Percentiles rank a stretch among this genome's conserved stretches.
phyloP scores from a whole-genome alignment of 92 coral and sea anemone species.

The Palythoa caribaeorum region DNA sequence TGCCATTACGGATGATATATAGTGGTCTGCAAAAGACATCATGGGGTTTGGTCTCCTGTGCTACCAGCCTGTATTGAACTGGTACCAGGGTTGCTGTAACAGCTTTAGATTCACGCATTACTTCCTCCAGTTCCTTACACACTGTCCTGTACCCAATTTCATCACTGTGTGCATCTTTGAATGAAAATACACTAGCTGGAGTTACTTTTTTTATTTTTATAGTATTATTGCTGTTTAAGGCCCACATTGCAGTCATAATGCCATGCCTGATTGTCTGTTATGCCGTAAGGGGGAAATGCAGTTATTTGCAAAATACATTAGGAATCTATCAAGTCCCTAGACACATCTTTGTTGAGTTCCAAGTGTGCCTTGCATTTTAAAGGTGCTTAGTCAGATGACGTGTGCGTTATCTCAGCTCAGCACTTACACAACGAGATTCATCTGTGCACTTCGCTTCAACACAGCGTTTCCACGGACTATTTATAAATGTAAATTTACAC shows the following conservation, averaged over 20 bases:
- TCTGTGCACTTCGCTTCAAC: too few species aligned
- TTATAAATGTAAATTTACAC: too few species aligned
- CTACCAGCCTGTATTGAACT: background rate
- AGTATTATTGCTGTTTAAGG: constrained; percentile 10
- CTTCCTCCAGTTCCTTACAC: constrained; percentile 33
- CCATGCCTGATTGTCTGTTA: constrained; percentile 43
- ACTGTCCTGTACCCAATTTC: constrained; percentile 46
- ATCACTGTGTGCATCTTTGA: constrained; percentile 49
- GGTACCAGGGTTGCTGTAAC: constrained; percentile 41
- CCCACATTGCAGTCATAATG: constrained; percentile 43
- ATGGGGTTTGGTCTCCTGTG: constrained; percentile 1
- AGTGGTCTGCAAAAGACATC: constrained; percentile 41
- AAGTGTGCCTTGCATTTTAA: constrained; percentile 42
- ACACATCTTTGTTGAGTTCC: constrained; percentile 24
- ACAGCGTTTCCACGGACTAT: too few species aligned
- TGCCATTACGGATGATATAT: constrained; percentile 38
- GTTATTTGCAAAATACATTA: constrained; percentile 36
- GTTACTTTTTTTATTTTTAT: constrained; percentile 35
- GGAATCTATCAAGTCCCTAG: constrained; percentile 5
- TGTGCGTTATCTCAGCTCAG: background rate
- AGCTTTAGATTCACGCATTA: constrained; percentile 13
- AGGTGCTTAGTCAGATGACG: constrained; percentile 38
- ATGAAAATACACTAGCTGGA: constrained; percentile 48
- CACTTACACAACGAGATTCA: constrained; percentile 7
- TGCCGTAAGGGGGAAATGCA: constrained; percentile 32